These are phyloP conservation scores for Drosophila eohydei DNA, from an alignment of 2,888 invertebrate genomes.

Conservation along the genomic window DNA sequence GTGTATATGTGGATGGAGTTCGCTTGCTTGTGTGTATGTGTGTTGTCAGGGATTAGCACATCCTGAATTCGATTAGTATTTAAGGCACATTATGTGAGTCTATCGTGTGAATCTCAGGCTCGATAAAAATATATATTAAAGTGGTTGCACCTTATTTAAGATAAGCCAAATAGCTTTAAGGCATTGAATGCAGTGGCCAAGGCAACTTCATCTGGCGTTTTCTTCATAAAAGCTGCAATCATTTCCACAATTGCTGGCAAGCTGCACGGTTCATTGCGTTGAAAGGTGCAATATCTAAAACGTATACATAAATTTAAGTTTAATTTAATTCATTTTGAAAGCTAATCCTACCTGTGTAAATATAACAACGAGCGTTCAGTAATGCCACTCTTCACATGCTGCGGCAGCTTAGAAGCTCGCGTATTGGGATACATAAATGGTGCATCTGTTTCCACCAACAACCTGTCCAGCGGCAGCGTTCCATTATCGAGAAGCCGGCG, in stretches of 20 bases:
- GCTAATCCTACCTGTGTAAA: conserved; percentile 82
- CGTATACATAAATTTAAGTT: not conserved
- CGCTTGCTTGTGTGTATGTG: conserved; percentile 6
- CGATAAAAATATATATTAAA: conserved; percentile 42
- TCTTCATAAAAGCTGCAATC: conserved; percentile 95
- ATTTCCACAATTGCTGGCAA: conserved; percentile 96
- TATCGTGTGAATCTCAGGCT: conserved; percentile 70
- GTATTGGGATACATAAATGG: conserved; percentile 99
- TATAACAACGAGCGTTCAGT: conserved; percentile 90
- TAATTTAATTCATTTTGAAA: not conserved
- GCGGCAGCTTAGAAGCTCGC: conserved; percentile 95
- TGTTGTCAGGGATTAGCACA: conserved; percentile 56
- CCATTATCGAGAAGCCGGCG: conserved; percentile 92
- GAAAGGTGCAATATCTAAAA: conserved; percentile 94
- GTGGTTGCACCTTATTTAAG: conserved; percentile 78
- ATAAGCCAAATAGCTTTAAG: conserved; percentile 94
- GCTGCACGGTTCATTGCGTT: conserved; percentile 98
- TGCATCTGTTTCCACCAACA: conserved; percentile 96
- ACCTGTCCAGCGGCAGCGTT: conserved; percentile 91
- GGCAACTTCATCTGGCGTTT: conserved; percentile 95
- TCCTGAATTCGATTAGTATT: conserved; percentile 72
- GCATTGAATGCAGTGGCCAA: conserved; percentile 96
- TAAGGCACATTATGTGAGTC: conserved; percentile 78
- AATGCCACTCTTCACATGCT: conserved; percentile 93
- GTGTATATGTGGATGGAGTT: conserved; percentile 31